phyloP scores from a whole-genome alignment of 2,888 invertebrate species.

The Ametastegia equiseti region DNA sequence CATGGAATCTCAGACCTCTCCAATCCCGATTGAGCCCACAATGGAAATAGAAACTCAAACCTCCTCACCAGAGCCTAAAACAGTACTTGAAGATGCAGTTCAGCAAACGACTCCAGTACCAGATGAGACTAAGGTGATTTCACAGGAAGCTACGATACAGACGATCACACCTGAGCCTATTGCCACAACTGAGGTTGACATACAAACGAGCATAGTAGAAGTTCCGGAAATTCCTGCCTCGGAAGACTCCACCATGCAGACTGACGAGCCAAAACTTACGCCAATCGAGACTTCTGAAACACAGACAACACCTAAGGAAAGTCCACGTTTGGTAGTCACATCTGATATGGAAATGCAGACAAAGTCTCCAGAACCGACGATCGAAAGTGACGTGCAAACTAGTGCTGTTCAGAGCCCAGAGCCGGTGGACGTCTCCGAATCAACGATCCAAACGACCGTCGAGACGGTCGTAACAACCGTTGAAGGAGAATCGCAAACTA shows the following conservation, averaged over 20 bases:
- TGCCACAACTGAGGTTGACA: slow-evolving; percentile 68
- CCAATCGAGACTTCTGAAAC: slow-evolving; percentile 61
- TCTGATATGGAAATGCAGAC: slow-evolving; percentile 66
- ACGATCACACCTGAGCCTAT: slow-evolving; percentile 71
- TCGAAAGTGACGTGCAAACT: slow-evolving; percentile 61
- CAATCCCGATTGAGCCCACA: slow-evolving; percentile 72
- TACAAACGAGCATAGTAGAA: slow-evolving; percentile 64
- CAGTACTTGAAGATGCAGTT: slow-evolving; percentile 63
- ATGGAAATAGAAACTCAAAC: slow-evolving; percentile 79
- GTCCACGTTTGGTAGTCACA: slow-evolving; percentile 56
- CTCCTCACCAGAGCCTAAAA: slow-evolving; percentile 69
- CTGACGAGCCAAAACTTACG: slow-evolving; percentile 72
- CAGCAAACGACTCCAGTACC: slow-evolving; percentile 69
- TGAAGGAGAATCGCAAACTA: slow-evolving; percentile 67
- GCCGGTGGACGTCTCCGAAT: slow-evolving; percentile 53
- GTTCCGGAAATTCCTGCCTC: slow-evolving; percentile 70
- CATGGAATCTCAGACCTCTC: slow-evolving; percentile 57
- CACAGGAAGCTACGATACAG: slow-evolving; percentile 75
- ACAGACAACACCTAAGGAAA: slow-evolving; percentile 65
- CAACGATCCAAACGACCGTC: slow-evolving; percentile 63
- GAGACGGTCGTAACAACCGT: slow-evolving; percentile 67
- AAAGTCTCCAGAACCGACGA: slow-evolving; percentile 55
- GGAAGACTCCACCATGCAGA: slow-evolving; percentile 77
- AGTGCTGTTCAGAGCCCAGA: slow-evolving; percentile 60
- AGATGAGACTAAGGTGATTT: slow-evolving; percentile 63